Conservation (phyloP, 2,888 invertebrate genomes). For the Epinotia ramella region DNA sequence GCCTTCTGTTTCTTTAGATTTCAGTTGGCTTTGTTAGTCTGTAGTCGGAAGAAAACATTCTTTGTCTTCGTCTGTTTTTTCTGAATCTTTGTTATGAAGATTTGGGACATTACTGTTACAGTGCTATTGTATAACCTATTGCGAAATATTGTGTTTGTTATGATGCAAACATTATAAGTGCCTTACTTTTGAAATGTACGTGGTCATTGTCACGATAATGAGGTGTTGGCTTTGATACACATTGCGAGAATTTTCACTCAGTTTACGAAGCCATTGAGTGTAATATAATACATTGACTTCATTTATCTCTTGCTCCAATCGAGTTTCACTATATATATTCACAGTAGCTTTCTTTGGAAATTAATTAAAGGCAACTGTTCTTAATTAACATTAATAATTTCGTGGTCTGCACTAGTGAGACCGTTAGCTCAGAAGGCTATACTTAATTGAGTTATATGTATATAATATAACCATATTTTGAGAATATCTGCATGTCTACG, state of each 20-base stretch:
- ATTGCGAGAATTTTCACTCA: constrained; percentile 34
- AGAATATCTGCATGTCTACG: too few species aligned
- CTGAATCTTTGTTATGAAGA: constrained; percentile 22
- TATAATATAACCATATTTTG: too few species aligned
- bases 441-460: background rate
- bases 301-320: constrained; percentile 12
- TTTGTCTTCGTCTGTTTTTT: constrained; percentile 11
- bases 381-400: background rate
- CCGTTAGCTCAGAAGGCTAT: background rate
- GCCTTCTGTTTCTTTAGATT: constrained; percentile 19
- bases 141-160: constrained; percentile 35
- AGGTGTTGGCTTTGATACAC: constrained; percentile 28
- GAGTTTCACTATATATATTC: constrained; percentile 10
- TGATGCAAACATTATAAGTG: constrained; percentile 32
- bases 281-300: constrained; percentile 12
- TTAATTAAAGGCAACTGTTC: background rate
- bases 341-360: background rate
- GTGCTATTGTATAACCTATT: constrained; percentile 32
- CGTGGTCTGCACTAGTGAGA: background rate
- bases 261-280: constrained; percentile 5
- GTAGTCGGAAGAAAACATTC: background rate
- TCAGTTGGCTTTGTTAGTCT: constrained; percentile 18
- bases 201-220: constrained; percentile 38
- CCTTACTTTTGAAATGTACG: constrained; percentile 26
- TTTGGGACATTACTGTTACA: constrained; percentile 33